phyloP scores from a whole-genome alignment of 2,888 invertebrate species.

The Chaetogeoica ovagalla region DNA sequence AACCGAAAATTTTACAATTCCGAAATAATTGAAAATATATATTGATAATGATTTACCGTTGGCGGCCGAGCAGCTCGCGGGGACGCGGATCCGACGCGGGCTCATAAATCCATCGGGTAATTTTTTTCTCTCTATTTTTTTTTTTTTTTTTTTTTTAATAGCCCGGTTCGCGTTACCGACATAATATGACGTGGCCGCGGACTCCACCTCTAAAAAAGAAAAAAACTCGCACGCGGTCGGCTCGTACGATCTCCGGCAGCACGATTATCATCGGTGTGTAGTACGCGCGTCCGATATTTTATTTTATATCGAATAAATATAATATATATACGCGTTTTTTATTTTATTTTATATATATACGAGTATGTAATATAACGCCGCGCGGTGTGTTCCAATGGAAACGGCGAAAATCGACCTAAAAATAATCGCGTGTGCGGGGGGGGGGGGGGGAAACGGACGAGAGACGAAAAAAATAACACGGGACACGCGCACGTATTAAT shows the following conservation, averaged over 20 bases:
- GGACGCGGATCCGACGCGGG: background rate
- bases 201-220: too few relatives aligned
- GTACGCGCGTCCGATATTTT: background rate
- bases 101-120: conserved; percentile 18
- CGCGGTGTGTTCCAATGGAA: background rate
- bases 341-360: background rate
- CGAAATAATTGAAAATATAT: too few relatives aligned
- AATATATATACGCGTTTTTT: background rate
- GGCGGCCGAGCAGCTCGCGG: background rate
- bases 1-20: too few relatives aligned
- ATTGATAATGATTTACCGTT: conserved; percentile 3
- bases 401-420: conserved; percentile 1
- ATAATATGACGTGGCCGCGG: too few relatives aligned
- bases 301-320: too few relatives aligned
- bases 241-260: background rate
- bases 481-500: too few relatives aligned
- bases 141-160: conserved; percentile 22
- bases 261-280: too few relatives aligned
- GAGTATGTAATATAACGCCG: too few relatives aligned
- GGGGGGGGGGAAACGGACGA: too few relatives aligned
- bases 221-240: too few relatives aligned
- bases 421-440: background rate
- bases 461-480: background rate
- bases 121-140: too few relatives aligned
- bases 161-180: conserved; percentile 3